Percentiles rank a stretch among this genome's conserved stretches.
Evolutionary conservation across 1,140 invertebrate genomes (phyloP).

Genomic region (Idris sp.): DNA sequence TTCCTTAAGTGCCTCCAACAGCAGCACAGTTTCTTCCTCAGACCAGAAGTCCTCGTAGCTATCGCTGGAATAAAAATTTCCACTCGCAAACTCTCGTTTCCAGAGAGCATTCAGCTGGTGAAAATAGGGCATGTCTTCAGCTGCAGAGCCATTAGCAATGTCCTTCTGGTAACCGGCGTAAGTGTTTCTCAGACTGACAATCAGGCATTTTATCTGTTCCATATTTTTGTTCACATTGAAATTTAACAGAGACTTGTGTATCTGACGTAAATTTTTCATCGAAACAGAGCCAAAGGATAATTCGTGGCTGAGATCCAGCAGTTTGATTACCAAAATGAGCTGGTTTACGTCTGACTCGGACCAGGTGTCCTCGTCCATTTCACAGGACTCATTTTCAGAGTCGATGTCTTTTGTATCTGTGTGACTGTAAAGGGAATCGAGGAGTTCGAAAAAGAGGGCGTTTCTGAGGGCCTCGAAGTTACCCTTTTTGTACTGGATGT

Average conservation of each 20-base stretch:
- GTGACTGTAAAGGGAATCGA: slow-evolving; percentile 57
- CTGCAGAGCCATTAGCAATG: slow-evolving; percentile 34
- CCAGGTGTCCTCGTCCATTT: slow-evolving; percentile 49
- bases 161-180: slow-evolving; percentile 58
- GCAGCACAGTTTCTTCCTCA: slow-evolving; percentile 63
- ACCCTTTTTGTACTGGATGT: slow-evolving; percentile 42
- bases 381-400: slow-evolving; percentile 32
- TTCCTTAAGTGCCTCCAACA: slow-evolving; percentile 62
- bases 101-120: slow-evolving; percentile 54
- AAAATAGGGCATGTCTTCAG: slow-evolving; percentile 44
- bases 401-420: slow-evolving; percentile 38
- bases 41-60: slow-evolving; percentile 58
- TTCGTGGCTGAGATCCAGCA: slow-evolving; percentile 52
- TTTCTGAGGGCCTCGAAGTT: slow-evolving; percentile 29
- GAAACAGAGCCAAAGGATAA: slow-evolving; percentile 47
- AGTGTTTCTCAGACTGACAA: slow-evolving; percentile 54
- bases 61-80: slow-evolving; percentile 21
- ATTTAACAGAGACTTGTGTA: slow-evolving; percentile 50
- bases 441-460: slow-evolving; percentile 52
- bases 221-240: slow-evolving; percentile 43
- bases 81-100: slow-evolving; percentile 50
- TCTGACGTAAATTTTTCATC: slow-evolving; percentile 41
- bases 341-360: slow-evolving; percentile 53
- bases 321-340: slow-evolving; percentile 51
- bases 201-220: slow-evolving; percentile 54